phyloP scores from a whole-genome alignment of 2,888 invertebrate species.

The Eupithecia centaureata region DNA sequence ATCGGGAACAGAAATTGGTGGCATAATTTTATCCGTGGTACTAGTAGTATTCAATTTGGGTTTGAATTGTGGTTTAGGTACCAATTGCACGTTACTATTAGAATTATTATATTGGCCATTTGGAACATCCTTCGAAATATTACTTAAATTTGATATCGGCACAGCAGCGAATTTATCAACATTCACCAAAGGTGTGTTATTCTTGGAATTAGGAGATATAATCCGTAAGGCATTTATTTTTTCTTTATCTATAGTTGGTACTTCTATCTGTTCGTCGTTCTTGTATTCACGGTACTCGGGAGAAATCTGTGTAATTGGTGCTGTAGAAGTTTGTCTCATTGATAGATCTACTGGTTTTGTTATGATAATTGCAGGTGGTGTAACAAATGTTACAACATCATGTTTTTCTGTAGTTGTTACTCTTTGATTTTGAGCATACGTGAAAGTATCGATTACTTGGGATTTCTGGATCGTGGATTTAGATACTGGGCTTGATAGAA shows the following conservation, averaged over 20 bases:
- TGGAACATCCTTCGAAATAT: not conserved
- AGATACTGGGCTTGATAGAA: not conserved
- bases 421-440: not conserved
- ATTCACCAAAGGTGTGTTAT: not conserved
- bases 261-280: not conserved
- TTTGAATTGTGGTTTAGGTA: slow-evolving; percentile 2
- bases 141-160: not conserved
- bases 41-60: not conserved
- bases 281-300: not conserved
- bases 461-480: not conserved
- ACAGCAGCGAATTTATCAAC: not conserved
- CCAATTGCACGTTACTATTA: not conserved
- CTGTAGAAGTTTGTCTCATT: not conserved
- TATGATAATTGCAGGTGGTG: not conserved
- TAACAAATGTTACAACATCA: not conserved
- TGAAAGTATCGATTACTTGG: not conserved
- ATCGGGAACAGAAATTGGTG: not conserved
- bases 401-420: not conserved
- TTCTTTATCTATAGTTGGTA: not conserved
- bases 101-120: not conserved
- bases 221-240: not conserved
- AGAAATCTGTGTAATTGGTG: not conserved
- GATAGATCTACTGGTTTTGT: not conserved
- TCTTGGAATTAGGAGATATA: not conserved
- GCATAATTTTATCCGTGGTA: not conserved